phyloP scores from a whole-genome alignment of 2,888 invertebrate species.

The Andrena hattorfiana region DNA sequence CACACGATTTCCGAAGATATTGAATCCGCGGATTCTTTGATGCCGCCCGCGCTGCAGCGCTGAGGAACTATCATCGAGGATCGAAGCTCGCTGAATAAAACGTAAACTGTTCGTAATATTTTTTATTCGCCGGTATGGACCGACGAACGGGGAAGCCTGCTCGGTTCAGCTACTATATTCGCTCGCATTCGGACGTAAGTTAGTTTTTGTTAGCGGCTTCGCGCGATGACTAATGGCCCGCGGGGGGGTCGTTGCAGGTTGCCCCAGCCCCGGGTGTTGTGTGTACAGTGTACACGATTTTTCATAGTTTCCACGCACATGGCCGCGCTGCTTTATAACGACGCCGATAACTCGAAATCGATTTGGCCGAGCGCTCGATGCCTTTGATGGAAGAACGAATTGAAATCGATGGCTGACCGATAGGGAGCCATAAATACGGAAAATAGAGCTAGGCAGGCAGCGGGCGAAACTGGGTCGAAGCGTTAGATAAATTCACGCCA shows the following conservation, averaged over 20 bases:
- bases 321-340: constrained; percentile 56
- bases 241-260: constrained; percentile 72
- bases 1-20: constrained; percentile 18
- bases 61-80: neutral
- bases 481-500: constrained; percentile 12
- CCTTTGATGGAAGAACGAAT: constrained; percentile 62
- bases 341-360: constrained; percentile 71
- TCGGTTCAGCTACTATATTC: constrained; percentile 36
- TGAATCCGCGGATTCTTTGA: neutral
- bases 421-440: constrained; percentile 41
- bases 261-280: constrained; percentile 60
- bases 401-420: constrained; percentile 63
- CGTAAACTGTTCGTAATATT: constrained; percentile 23
- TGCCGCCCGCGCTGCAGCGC: neutral
- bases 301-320: constrained; percentile 73
- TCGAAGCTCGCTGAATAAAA: constrained; percentile 4
- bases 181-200: constrained; percentile 76
- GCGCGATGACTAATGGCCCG: constrained; percentile 79
- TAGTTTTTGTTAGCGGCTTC: constrained; percentile 73
- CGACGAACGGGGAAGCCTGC: constrained; percentile 18
- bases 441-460: constrained; percentile 30
- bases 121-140: constrained; percentile 32
- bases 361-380: constrained; percentile 55
- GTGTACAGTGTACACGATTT: constrained; percentile 75
- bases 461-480: constrained; percentile 25